Base-by-base conservation (phyloP, 2,113 vertebrate species). In the Upupa epops region DNA sequence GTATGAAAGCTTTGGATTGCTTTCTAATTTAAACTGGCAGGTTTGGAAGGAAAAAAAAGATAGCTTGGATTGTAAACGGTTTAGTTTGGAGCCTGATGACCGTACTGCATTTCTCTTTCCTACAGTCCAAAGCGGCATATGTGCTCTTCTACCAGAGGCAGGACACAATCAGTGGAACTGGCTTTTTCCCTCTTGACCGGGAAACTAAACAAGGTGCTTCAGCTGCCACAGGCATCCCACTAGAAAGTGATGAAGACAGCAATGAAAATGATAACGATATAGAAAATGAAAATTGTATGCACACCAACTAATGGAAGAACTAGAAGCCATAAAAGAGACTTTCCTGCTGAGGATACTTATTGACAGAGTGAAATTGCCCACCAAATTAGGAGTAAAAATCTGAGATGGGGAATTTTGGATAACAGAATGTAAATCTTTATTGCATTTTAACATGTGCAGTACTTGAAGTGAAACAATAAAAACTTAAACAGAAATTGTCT, bases 121-220 rank as follows among this genome's bases (percentile, higher is more conserved):
- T 65, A 49, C 96, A 99, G 99, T 99, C 99, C 96, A 99, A 99
- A 98, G 99, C 99, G 49, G 99, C 98, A 0, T 99, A 99, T 37
- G 99, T 99, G 82, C 98, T 99, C 63, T 99, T 99, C 98, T 99
- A 99, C 97, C 99, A 99, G 98, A 98, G 99, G 34, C 98, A 98
- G 93, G 98, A 99, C 96, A 99, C 99, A 1, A 98, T 99, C 91
- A 99, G 98, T 94, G 99, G 99, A 93, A 99, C 99, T 37, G 99
- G 99, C 86, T 99, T 99, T 98, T 99, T 99, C 29, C 98, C 98
- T 80, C 98, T 99, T 59, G 99, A 99, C 96, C 98, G 98, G 18
- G 98, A 98, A 94, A 97, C 98, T 86, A 98, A 98, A 81, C 97
- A 98, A 91, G 98, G 98, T 84, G 97, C 98, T 97, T 97, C 98